These are phyloP conservation scores for Turdus rufiventris DNA, from an alignment of 2,113 vertebrate species.

Conservation along the genomic window DNA sequence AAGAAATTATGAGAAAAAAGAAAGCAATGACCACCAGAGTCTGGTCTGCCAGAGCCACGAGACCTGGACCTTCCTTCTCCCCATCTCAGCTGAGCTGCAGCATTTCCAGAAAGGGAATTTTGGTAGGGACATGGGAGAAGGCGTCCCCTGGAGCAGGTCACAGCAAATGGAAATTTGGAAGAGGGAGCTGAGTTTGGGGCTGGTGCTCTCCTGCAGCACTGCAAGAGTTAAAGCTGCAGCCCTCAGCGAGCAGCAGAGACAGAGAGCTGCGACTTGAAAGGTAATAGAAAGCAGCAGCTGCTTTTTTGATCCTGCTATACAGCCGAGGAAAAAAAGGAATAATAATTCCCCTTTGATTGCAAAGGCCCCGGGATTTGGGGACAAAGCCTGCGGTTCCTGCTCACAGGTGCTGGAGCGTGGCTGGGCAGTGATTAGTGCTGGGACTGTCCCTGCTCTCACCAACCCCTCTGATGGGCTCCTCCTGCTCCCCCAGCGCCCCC, in stretches of 20 bases:
- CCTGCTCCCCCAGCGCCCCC: fast-evolving
- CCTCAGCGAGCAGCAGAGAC: background rate
- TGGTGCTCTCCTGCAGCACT: background rate
- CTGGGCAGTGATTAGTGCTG: fast-evolving
- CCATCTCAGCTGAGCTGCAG: fast-evolving
- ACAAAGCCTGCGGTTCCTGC: slow-evolving; percentile 20
- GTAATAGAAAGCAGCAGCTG: slow-evolving; percentile 65
- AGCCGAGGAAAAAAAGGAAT: slow-evolving; percentile 52
- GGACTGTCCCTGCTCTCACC: background rate
- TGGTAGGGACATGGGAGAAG: background rate
- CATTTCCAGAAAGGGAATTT: background rate
- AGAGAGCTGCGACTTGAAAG: slow-evolving; percentile 53
- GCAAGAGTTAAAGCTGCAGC: slow-evolving; percentile 51
- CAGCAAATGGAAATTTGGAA: background rate
- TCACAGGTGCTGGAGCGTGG: background rate
- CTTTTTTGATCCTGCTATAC: slow-evolving; percentile 54
- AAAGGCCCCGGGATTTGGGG: slow-evolving; percentile 45
- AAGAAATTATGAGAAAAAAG: background rate
- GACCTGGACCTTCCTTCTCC: background rate
- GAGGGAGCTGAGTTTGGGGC: background rate
- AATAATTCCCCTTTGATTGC: slow-evolving; percentile 62
- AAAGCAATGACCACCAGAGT: background rate
- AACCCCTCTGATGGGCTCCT: background rate
- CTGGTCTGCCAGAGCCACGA: background rate
- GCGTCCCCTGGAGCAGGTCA: background rate